phyloP scores from a whole-genome alignment of 2,113 vertebrate species.

The Oenanthe oenanthe region DNA sequence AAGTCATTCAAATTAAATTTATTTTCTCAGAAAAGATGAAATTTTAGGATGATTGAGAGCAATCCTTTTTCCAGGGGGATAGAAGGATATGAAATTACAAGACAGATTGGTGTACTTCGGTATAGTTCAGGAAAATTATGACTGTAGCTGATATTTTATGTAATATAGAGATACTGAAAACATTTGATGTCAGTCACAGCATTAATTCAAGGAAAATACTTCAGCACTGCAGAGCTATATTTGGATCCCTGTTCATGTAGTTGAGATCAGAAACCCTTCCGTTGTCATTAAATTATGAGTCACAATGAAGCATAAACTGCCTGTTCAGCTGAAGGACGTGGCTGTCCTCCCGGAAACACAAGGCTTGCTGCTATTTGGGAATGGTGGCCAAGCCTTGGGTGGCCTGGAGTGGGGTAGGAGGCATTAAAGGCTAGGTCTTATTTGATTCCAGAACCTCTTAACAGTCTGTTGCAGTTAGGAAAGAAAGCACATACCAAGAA shows the following conservation, averaged over 20 bases:
- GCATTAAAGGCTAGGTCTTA: not conserved
- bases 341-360: not conserved
- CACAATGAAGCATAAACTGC: not conserved
- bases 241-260: not conserved
- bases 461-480: not conserved
- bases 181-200: not conserved
- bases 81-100: not conserved
- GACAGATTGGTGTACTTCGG: not conserved
- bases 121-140: not conserved
- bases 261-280: not conserved
- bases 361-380: not conserved
- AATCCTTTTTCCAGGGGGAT: not conserved
- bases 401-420: not conserved
- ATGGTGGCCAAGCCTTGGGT: not conserved
- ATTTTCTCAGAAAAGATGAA: not conserved
- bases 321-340: not conserved
- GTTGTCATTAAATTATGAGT: not conserved
- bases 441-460: not conserved
- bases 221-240: not conserved
- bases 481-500: conserved; percentile 5
- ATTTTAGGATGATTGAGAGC: not conserved
- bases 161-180: not conserved
- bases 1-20: not conserved
- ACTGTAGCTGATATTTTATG: not conserved
- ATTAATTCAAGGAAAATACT: not conserved